Conservation (phyloP, 2,888 invertebrate genomes). For the Charanyca ferruginea region DNA sequence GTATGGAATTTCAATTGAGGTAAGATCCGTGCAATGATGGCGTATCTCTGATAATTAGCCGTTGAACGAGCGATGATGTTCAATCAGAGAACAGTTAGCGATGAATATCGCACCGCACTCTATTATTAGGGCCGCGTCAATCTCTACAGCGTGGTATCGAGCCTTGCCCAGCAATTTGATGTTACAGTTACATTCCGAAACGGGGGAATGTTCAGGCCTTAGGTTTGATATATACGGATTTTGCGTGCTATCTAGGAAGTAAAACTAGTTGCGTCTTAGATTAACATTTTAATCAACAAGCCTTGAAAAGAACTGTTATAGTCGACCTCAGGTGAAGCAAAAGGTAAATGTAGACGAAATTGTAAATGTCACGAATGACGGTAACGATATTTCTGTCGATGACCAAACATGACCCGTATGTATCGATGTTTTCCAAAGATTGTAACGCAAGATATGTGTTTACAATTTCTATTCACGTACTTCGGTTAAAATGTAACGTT, state of each 20-base stretch:
- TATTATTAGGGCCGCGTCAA: slow-evolving; percentile 83
- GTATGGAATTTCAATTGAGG: slow-evolving; percentile 71
- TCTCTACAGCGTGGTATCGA: slow-evolving; percentile 69
- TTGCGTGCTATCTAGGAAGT: slow-evolving; percentile 14
- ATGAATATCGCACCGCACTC: slow-evolving; percentile 81
- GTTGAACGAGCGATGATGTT: slow-evolving; percentile 75
- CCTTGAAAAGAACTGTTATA: slow-evolving; percentile 21
- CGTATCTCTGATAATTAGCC: slow-evolving; percentile 79
- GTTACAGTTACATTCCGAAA: slow-evolving; percentile 80
- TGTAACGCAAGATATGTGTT: slow-evolving; percentile 59
- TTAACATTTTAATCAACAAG: slow-evolving; percentile 29
- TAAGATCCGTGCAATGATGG: slow-evolving; percentile 67
- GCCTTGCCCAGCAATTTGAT: slow-evolving; percentile 74
- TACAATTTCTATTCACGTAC: slow-evolving; percentile 72
- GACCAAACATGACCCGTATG: slow-evolving; percentile 56
- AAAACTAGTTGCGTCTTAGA: slow-evolving; percentile 28
- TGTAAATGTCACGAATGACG: slow-evolving; percentile 63
- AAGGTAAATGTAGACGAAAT: slow-evolving; percentile 59
- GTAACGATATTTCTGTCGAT: slow-evolving; percentile 61
- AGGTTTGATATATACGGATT: slow-evolving; percentile 42
- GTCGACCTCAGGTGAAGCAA: slow-evolving; percentile 23
- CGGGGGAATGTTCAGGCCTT: slow-evolving; percentile 53
- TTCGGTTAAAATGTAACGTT: slow-evolving; percentile 71
- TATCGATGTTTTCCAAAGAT: slow-evolving; percentile 56
- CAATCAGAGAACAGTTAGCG: slow-evolving; percentile 86